These are phyloP conservation scores for Caretta caretta DNA, from an alignment of 2,113 vertebrate species.

Conservation along the genomic window DNA sequence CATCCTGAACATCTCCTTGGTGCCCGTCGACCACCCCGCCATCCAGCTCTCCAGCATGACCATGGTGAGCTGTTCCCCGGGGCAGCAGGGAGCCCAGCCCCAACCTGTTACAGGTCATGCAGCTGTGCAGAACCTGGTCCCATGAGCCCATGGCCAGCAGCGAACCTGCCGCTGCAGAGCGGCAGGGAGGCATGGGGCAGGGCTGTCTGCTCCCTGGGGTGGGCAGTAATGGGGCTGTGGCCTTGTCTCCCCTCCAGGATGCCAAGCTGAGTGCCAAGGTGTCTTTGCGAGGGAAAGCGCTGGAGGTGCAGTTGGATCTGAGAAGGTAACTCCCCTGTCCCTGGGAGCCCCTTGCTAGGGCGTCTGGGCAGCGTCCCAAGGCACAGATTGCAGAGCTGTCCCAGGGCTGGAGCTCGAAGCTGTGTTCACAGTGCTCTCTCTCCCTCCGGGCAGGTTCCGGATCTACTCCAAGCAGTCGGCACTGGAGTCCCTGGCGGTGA, in stretches of 20 bases:
- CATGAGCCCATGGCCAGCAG: not conserved
- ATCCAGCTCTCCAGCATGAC: constrained; percentile 93
- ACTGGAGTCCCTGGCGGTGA: constrained; percentile 93
- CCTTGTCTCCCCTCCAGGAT: constrained; percentile 78
- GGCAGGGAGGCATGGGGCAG: fast-evolving
- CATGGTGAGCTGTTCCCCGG: constrained; percentile 81
- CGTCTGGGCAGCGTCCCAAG: too few relatives aligned
- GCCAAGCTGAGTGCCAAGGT: constrained; percentile 90
- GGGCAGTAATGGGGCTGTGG: not conserved
- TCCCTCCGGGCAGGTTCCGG: constrained; percentile 85
- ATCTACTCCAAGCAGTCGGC: constrained; percentile 96
- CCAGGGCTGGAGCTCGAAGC: not conserved
- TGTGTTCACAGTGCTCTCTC: fast-evolving
- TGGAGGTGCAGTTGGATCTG: constrained; percentile 88
- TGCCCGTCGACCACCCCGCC: constrained; percentile 70
- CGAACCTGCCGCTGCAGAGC: not conserved
- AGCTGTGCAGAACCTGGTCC: not conserved
- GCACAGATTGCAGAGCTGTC: not conserved
- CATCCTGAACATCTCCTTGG: constrained; percentile 85
- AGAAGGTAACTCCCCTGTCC: constrained; percentile 79
- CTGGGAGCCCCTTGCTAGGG: fast-evolving
- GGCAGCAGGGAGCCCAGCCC: too few relatives aligned
- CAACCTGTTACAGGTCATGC: fast-evolving
- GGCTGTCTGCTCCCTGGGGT: not conserved
- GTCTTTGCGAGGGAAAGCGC: constrained; percentile 85